Evolutionary conservation across 2,888 invertebrate genomes (phyloP).

Genomic region (Nebria brevicollis): DNA sequence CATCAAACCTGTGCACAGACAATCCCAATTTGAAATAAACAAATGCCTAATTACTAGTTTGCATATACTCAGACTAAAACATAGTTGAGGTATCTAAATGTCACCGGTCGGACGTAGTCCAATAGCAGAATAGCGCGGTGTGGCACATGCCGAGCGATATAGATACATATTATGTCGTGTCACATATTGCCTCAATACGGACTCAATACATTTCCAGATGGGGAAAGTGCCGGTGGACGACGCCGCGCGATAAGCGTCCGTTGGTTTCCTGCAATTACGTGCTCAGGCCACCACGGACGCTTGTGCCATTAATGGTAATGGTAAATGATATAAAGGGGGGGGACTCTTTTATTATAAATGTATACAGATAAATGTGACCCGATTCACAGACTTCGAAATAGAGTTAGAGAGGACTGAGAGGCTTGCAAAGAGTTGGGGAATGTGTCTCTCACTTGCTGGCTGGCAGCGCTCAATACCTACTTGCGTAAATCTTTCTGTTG

Average conservation of each 20-base stretch:
- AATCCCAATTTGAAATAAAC: slow-evolving; percentile 43
- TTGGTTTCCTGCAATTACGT: background rate
- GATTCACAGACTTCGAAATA: background rate
- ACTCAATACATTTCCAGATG: background rate
- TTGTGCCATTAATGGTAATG: background rate
- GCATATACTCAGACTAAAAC: slow-evolving; percentile 19
- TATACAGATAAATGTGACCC: background rate
- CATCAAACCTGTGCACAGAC: slow-evolving; percentile 57
- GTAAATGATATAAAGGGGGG: background rate
- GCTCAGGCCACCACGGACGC: background rate
- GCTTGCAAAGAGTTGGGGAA: background rate
- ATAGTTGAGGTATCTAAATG: slow-evolving; percentile 19
- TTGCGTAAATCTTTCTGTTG: slow-evolving; percentile 54
- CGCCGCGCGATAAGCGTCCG: slow-evolving; percentile 11
- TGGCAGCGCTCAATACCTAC: slow-evolving; percentile 57
- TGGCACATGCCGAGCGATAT: slow-evolving; percentile 4
- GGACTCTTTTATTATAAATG: slow-evolving; percentile 5
- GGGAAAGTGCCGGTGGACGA: slow-evolving; percentile 23
- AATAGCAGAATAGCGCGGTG: slow-evolving; percentile 3
- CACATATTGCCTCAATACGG: background rate
- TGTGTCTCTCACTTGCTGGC: slow-evolving; percentile 45
- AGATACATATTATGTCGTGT: slow-evolving; percentile 6
- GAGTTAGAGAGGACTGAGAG: slow-evolving; percentile 6
- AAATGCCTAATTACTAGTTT: slow-evolving; percentile 40
- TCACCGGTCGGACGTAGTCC: slow-evolving; percentile 24